Evolutionary conservation across 2,797 vertebrate species (phyloP), one percentile per base, ranked within the genome.

Genomic region (Toxotes lorentzi): DNA sequence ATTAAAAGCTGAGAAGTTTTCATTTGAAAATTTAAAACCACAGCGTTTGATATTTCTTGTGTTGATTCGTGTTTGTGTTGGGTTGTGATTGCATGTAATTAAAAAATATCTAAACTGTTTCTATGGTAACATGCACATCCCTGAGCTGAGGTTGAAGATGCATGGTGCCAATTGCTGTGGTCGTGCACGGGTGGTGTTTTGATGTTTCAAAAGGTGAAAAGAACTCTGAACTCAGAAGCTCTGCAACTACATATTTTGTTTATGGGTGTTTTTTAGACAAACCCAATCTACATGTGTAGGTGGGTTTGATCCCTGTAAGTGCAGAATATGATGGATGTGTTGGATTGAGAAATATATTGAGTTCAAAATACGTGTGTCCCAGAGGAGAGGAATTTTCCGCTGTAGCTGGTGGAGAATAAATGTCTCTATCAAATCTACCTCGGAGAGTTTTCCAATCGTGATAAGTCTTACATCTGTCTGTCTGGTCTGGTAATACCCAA

Each of bases 71-170:
- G 62, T 68, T 19, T 61, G 53, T 48, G 35, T 67, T 54, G n/a
- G 54, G 68, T 66, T 79, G 32, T 50, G 45, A 57, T 67, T 68
- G 56, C 71, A 61, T 30, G 71, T 86, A 92, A 90, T 91, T 89
- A 88, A 61, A 79, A 72, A 73, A 86, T 58, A 81, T 79, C 65
- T 45, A 61, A 88, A 63, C 43, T 21, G 89, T 93, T 93, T 85
- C 90, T 83, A 91, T 91, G 88, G 90, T 63, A 91, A 93, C 88
- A 4, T 67, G 38, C 59, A 43, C 70, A 56, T 84, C 66, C 40
- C 47, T 60, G 51, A 58, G 56, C 76, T 7, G 76, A 79, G 73
- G 81, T 64, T 78, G 78, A 60, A 81, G 73, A 70, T 24, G 10
- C 67, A 74, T 48, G 19, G 27, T 50, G 62, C 54, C 43, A n/a